Evolutionary conservation across 2,113 vertebrate genomes (phyloP), one percentile per base, ranked within the genome.

Genomic region (Willisornis vidua): DNA sequence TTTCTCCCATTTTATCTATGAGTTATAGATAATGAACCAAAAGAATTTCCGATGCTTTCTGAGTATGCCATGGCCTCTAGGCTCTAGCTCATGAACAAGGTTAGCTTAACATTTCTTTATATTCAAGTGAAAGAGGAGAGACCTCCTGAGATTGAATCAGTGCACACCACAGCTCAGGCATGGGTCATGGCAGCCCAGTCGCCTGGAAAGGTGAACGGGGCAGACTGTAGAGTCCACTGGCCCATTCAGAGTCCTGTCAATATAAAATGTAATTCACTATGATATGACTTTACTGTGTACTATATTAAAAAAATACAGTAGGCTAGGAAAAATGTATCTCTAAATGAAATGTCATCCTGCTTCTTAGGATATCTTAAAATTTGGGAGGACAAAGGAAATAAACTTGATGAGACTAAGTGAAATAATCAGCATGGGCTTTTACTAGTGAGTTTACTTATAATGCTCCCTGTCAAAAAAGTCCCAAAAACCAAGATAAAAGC

Each of bases 401-500:
- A 29, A 43, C 12, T 54, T 88, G 22, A 16, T 45, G 31, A 71
- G 24, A 66, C 12, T 77, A 70, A 33, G 2, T 16, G 3, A 70
- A 80, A 87, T 70, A 65, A 43, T 46, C 10, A 49, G 1, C 8
- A 28, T 11, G 4, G 13, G 3, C 1, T 54, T 89, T 72, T 72
- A 12, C 8, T n/a, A 37, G 4, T 31, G 29, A 43, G 9, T 43
- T 87, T 46, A 46, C 2, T 77, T 55, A 52, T 84, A 89, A 59
- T 37, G 10, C 0, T 10, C 3, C 5, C 2, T 49, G 12, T 63
- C 14, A 0, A 58, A 72, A 52, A 61, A 31, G 20, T 33, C 8
- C 20, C 22, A 14, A 59, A 59, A 17, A 41, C 41, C 41, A 41
- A 41, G 41, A 41, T 19, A 12, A 70, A 61, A 29, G 2, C 65